These are phyloP conservation scores for Ariopsis seemanni DNA, from an alignment of 2,113 vertebrate species.

Conservation along the genomic window DNA sequence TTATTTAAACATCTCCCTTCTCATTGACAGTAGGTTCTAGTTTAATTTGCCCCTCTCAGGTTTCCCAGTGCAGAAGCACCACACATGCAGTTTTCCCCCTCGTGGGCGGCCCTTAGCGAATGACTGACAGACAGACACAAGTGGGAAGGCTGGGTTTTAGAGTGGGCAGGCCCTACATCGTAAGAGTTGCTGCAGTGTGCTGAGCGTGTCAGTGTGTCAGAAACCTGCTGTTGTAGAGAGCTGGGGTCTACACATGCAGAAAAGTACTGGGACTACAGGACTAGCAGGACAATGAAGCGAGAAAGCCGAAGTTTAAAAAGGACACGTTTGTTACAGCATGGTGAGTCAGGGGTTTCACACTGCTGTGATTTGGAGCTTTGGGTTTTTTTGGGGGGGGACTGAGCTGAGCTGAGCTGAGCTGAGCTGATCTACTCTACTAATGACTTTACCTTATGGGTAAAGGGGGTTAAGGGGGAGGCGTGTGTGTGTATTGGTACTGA, in stretches of 20 bases:
- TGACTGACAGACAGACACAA: constrained; percentile 49
- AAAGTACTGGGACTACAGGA: constrained; percentile 22
- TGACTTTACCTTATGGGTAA: constrained; percentile 52
- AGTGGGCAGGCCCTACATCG: constrained; percentile 61
- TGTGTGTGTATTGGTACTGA: constrained; percentile 16
- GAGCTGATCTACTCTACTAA: too few species aligned
- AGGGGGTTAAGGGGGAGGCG: constrained; percentile 43
- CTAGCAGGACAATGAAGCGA: constrained; percentile 56
- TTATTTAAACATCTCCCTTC: constrained; percentile 28
- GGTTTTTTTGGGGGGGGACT: neutral
- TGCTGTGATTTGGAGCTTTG: neutral
- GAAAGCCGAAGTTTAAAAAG: constrained; percentile 38
- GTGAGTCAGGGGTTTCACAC: constrained; percentile 54
- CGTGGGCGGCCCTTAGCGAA: constrained; percentile 30
- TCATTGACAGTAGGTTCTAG: constrained; percentile 14
- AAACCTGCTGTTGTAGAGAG: constrained; percentile 47
- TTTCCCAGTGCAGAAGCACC: neutral
- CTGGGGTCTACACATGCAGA: neutral
- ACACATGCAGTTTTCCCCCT: neutral
- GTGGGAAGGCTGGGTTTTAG: constrained; percentile 26
- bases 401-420: constrained; percentile 36
- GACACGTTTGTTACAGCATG: constrained; percentile 58
- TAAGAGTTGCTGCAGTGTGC: constrained; percentile 53
- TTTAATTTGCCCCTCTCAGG: constrained; percentile 9
- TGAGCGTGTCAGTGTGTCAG: constrained; percentile 56